Evolutionary conservation across 2,797 vertebrate genomes (phyloP), one percentile per base, ranked within the genome.

Genomic region (Ctenopoma kingsleyae): DNA sequence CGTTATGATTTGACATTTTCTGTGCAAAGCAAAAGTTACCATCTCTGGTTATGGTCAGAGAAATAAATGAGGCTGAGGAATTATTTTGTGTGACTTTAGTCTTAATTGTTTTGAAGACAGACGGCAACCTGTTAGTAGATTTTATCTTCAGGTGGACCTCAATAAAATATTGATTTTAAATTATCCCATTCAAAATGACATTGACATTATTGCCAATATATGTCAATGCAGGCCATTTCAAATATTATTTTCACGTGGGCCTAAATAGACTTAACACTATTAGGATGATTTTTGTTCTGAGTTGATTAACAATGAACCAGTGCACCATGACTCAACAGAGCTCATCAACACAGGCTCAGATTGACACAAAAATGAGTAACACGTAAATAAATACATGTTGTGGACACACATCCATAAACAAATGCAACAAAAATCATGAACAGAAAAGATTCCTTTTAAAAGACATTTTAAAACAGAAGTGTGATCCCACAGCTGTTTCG

Each of bases 341-440:
- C 56, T 82, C 59, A 63, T 60, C 57, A 72, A 81, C 77, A 81
- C 74, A 66, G 80, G 83, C 88, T 91, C 81, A 82, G 70, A 82
- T 81, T 81, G 71, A 91, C 82, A 90, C 68, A 64, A 71, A 82
- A 78, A 74, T 61, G 32, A 71, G 44, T 35, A 68, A 83, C 72
- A 82, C 76, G 82, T 82, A 90, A 91, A 91, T 89, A 92, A 91
- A 91, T 90, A 91, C 79, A 85, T 25, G 64, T 84, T 69, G 79
- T 69, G 64, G 57, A 82, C 60, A 76, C 62, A 76, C 62, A 82
- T 79, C 68, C 52, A 87, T 76, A 73, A 82, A 82, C 68, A 78
- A 69, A 79, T 71, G 61, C 54, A 80, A 76, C 57, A 76, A 81
- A 76, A 81, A 77, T 66, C 35, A 70, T 66, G 16, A 83, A 82